Base-by-base conservation (phyloP, 2,888 invertebrate genomes). In the Mythimna lalbum region DNA sequence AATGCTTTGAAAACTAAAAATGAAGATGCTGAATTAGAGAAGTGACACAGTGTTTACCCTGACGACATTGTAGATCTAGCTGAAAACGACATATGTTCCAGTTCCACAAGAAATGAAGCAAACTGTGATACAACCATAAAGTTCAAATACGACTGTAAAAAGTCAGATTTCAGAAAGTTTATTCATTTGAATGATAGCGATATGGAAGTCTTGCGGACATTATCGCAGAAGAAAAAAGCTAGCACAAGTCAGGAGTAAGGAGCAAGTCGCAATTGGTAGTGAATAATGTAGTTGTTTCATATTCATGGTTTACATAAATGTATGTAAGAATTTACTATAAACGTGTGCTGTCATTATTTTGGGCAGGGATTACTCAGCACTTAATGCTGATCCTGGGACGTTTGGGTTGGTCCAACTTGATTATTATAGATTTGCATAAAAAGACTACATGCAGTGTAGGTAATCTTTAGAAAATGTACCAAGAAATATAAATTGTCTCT, bases 101-200 rank as follows among this genome's bases (percentile, higher is more conserved):
- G 75, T 78, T 82, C 81, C 70, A 85, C 83, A 82, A 87, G 78
- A 80, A 86, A 85, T 77, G 86, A 80, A 86, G 80, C 75, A 79
- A 84, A 89, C 90, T 91, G 91, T 93, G 93, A 92, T 91, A 92
- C 80, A 83, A 89, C 83, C 61, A 79, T 86, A 65, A 90, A 89
- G 86, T 88, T 87, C 79, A 81, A 80, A 78, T 90, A 88, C 80
- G 88, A 93, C 75, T 92, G 93, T 69, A 90, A 88, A 84, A 81
- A 88, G 73, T 81, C 85, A 19, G 86, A 86, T 73, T 72, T 71
- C 21, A 88, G 87, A 76, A 90, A 85, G 65, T 88, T 83, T 79
- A 82, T 93, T 72, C 63, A 78, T 60, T 80, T 94, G 76, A 88
- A 89, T 69, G 90, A 93, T 67, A 69, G 74, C 74, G 92, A 92